These are phyloP conservation scores for Pseudomyrmex dendroicus DNA, from an alignment of 1,140 invertebrate species.

Conservation along the genomic window DNA sequence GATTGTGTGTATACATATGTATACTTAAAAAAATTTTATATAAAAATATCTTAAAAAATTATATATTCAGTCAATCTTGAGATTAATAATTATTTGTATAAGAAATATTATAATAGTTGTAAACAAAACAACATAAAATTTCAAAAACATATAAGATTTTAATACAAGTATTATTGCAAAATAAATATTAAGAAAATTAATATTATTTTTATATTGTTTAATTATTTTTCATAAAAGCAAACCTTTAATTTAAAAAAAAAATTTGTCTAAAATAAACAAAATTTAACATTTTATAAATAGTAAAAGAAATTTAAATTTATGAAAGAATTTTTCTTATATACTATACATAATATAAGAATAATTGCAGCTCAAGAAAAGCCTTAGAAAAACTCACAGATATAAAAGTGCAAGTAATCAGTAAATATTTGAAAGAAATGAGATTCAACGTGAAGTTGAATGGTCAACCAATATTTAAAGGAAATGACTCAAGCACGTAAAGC, in stretches of 20 bases:
- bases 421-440: slow-evolving; percentile 42
- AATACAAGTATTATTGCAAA: neutral
- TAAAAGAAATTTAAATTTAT: neutral
- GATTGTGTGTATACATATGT: no score
- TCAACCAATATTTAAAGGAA: slow-evolving; percentile 28
- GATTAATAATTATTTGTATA: neutral
- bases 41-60: neutral
- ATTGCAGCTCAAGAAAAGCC: neutral
- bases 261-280: neutral
- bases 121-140: neutral
- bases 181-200: neutral
- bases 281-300: neutral
- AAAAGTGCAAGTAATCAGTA: slow-evolving; percentile 15
- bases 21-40: neutral
- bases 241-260: neutral
- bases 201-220: neutral
- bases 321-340: neutral
- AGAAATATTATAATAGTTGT: slow-evolving; percentile 3
- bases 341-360: neutral
- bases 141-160: neutral
- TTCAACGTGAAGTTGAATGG: slow-evolving; percentile 1
- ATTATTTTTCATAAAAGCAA: neutral
- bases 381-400: neutral
- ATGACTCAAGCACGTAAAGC: slow-evolving; percentile 9
- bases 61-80: neutral